phyloP scores from a whole-genome alignment of 1,140 invertebrate genomes.

The Pachyrhynchus sulphureomaculatus region DNA sequence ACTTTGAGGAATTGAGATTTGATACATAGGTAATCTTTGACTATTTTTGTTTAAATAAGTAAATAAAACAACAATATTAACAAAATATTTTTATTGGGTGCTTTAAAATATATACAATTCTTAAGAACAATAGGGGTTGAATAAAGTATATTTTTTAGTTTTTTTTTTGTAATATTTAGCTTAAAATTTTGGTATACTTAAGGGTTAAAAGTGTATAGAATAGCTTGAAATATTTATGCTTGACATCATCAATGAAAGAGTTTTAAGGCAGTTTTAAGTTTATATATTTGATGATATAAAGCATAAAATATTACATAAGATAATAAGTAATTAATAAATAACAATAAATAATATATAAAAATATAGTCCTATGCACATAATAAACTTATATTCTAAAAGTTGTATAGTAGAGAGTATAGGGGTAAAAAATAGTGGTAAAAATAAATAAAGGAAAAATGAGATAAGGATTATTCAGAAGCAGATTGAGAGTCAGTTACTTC shows the following conservation, averaged over 20 bases:
- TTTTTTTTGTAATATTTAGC: too few species aligned
- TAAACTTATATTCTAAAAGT: neutral
- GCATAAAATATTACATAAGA: neutral
- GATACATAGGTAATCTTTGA: too few species aligned
- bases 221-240: too few species aligned
- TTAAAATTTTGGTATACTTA: too few species aligned
- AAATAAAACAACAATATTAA: neutral
- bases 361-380: constrained; percentile 27
- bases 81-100: neutral
- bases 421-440: constrained; percentile 13
- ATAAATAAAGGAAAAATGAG: constrained; percentile 19
- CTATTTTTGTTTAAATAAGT: too few species aligned
- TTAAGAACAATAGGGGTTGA: too few species aligned
- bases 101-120: neutral
- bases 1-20: too few species aligned
- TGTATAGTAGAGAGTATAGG: constrained; percentile 3
- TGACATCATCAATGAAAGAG: too few species aligned
- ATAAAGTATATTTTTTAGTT: too few species aligned
- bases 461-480: constrained; percentile 38
- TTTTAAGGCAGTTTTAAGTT: too few species aligned
- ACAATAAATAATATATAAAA: constrained; percentile 23
- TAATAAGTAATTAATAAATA: neutral
- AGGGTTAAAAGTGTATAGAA: too few species aligned
- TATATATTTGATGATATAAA: neutral
- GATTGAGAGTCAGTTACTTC: constrained; percentile 39